These are phyloP conservation scores for Andrena trimmerana DNA, from an alignment of 2,888 invertebrate genomes.

Conservation along the genomic window DNA sequence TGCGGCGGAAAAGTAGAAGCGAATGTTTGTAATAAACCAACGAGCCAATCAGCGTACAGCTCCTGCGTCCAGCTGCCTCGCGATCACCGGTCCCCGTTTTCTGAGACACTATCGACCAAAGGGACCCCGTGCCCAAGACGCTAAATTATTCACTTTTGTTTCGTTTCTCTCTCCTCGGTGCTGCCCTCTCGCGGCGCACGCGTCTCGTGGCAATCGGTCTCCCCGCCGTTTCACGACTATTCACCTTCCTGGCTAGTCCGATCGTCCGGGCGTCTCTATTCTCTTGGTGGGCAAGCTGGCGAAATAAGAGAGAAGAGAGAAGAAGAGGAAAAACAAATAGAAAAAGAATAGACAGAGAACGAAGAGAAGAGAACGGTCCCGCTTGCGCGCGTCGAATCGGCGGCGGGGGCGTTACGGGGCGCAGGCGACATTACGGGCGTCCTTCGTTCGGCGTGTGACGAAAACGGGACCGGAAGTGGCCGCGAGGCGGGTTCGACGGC, in stretches of 20 bases:
- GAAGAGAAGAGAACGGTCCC: no score
- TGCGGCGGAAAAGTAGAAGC: conserved; percentile 82
- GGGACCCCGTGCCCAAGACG: conserved; percentile 23
- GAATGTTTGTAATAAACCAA: conserved; percentile 84
- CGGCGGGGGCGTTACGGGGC: conserved; percentile 1
- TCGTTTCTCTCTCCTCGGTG: neutral
- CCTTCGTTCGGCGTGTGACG: conserved; percentile 75
- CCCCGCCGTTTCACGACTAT: no score
- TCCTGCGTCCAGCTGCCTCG: conserved; percentile 80
- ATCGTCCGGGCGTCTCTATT: no score
- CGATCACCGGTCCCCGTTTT: conserved; percentile 72
- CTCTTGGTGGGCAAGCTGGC: no score
- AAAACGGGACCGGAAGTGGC: conserved; percentile 67
- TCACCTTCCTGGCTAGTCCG: no score
- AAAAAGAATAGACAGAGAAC: no score
- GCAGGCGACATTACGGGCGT: conserved; percentile 43
- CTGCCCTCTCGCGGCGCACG: neutral
- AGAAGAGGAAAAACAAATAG: no score
- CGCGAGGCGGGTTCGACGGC: conserved; percentile 65
- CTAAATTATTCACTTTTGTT: conserved; percentile 8
- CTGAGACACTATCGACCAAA: conserved; percentile 74
- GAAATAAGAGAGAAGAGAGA: no score
- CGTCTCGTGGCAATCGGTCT: no score
- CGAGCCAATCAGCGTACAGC: conserved; percentile 85
- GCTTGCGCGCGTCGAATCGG: neutral